These are phyloP conservation scores for Neomorphus geoffroyi DNA, from an alignment of 2,797 vertebrate species.

Conservation along the genomic window DNA sequence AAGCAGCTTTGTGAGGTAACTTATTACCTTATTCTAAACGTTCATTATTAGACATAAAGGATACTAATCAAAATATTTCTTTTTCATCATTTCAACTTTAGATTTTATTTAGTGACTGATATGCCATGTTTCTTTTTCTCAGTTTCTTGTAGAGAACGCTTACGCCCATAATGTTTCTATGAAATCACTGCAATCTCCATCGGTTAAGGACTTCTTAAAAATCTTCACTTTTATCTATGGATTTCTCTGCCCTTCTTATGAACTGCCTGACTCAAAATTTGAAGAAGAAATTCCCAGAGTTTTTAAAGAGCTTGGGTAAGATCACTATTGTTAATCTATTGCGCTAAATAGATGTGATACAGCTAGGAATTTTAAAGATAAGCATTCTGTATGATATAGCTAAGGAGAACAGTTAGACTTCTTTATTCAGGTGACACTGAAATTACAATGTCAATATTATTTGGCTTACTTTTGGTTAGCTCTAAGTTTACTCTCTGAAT, in stretches of 20 bases:
- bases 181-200: constrained; percentile 92
- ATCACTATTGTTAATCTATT: neutral
- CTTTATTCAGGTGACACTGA: neutral
- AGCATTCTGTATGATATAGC: neutral
- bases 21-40: neutral
- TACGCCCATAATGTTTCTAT: constrained; percentile 85
- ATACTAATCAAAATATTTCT: neutral
- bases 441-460: neutral
- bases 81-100: neutral
- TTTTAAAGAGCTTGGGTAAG: constrained; percentile 90
- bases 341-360: neutral
- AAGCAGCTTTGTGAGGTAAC: constrained; percentile 92
- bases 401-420: neutral
- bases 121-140: neutral
- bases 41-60: neutral
- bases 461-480: neutral
- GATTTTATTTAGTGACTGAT: neutral
- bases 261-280: constrained; percentile 89
- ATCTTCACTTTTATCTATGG: constrained; percentile 93
- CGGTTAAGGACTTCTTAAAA: constrained; percentile 94
- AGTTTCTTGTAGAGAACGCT: constrained; percentile 89
- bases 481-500: neutral
- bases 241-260: constrained; percentile 87
- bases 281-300: constrained; percentile 94
- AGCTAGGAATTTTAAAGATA: neutral